Conservation (phyloP, 1,140 invertebrate genomes). For the Zaprionus lachaisei region DNA sequence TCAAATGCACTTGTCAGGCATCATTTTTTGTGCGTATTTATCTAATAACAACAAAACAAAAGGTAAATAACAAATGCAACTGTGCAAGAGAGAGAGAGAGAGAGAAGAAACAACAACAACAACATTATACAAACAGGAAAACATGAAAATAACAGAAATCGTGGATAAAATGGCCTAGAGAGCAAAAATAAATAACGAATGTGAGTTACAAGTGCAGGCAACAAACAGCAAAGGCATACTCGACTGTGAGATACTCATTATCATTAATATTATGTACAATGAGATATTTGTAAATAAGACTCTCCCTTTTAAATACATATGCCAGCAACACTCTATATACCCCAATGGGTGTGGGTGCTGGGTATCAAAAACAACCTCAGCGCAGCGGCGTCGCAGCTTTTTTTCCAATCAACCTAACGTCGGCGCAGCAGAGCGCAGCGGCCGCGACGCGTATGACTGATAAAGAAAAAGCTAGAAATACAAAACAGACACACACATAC, state of each 20-base stretch:
- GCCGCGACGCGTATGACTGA: slow-evolving; percentile 49
- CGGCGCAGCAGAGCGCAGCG: slow-evolving; percentile 63
- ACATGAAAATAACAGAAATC: slow-evolving; percentile 49
- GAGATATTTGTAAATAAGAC: no score
- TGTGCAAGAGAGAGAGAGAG: slow-evolving; percentile 28
- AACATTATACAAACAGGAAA: slow-evolving; percentile 69
- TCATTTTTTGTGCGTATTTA: slow-evolving; percentile 47
- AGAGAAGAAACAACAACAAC: slow-evolving; percentile 5
- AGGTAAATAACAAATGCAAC: slow-evolving; percentile 55
- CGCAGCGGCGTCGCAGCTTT: slow-evolving; percentile 25
- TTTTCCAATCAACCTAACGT: slow-evolving; percentile 54
- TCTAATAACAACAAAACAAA: slow-evolving; percentile 45
- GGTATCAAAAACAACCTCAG: slow-evolving; percentile 15
- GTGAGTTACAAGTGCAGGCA: background rate
- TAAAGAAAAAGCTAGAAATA: slow-evolving; percentile 67
- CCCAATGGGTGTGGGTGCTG: background rate
- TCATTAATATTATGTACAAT: no score
- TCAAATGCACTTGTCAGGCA: slow-evolving; percentile 67
- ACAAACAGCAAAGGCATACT: background rate
- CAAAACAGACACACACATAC: slow-evolving; percentile 17
- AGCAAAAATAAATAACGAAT: slow-evolving; percentile 47
- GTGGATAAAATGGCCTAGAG: slow-evolving; percentile 67
- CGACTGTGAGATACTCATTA: background rate
- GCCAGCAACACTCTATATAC: background rate
- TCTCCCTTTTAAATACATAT: background rate